phyloP scores from a whole-genome alignment of 1,140 invertebrate genomes.

The Augochlora pura region DNA sequence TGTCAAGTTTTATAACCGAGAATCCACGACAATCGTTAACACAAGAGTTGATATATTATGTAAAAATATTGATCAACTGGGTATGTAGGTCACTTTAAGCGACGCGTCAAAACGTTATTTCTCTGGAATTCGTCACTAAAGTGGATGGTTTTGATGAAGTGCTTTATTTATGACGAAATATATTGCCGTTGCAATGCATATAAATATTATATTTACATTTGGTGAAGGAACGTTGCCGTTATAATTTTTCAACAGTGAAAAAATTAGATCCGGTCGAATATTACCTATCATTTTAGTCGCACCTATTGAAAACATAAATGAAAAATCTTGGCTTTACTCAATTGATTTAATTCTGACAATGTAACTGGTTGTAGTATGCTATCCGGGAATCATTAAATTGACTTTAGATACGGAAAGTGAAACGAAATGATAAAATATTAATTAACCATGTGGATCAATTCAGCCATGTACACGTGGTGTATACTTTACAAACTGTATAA shows the following conservation, averaged over 20 bases:
- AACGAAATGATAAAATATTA: no score
- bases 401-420: no score
- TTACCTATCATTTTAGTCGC: not conserved
- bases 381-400: no score
- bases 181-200: not conserved
- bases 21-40: slow-evolving; percentile 19
- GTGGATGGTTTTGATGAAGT: not conserved
- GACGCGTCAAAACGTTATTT: slow-evolving; percentile 2
- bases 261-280: not conserved
- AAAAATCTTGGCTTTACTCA: not conserved
- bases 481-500: no score
- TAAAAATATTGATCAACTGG: slow-evolving; percentile 36
- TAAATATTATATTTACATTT: not conserved
- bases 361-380: no score
- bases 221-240: not conserved
- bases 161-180: not conserved
- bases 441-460: no score
- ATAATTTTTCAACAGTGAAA: not conserved
- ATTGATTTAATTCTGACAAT: no score
- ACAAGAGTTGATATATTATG: slow-evolving; percentile 40
- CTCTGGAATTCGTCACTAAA: not conserved
- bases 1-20: slow-evolving; percentile 2
- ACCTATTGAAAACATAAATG: not conserved
- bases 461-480: no score
- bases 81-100: slow-evolving; percentile 41